phyloP scores from a whole-genome alignment of 2,113 vertebrate species.

The Prionailurus bengalensis region DNA sequence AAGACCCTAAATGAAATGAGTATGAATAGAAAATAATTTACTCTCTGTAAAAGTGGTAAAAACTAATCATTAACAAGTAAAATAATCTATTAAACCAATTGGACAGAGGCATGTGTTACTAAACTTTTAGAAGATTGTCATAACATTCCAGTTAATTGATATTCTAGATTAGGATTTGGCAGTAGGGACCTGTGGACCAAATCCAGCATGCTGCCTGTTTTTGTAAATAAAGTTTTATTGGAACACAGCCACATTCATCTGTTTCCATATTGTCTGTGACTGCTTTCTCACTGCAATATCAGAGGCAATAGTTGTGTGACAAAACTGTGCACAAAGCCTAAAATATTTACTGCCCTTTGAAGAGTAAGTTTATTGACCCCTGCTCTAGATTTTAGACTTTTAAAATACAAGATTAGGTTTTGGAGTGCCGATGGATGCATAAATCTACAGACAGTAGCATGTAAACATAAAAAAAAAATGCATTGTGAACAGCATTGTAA shows the following conservation, averaged over 20 bases:
- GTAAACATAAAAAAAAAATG: background rate
- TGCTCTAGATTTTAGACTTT: conserved; percentile 44
- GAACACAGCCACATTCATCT: background rate
- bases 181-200: background rate
- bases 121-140: background rate
- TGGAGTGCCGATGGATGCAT: background rate
- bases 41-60: background rate
- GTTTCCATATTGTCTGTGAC: background rate
- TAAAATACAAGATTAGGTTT: background rate
- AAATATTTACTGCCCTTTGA: background rate
- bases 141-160: background rate
- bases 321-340: background rate
- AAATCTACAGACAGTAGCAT: background rate
- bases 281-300: background rate
- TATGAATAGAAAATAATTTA: conserved; percentile 1
- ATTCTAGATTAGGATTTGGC: background rate
- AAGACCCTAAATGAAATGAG: background rate
- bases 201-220: background rate
- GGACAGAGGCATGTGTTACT: background rate
- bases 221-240: conserved; percentile 19
- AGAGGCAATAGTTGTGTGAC: background rate
- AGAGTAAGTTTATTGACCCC: background rate
- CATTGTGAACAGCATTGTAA: background rate
- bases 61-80: background rate
- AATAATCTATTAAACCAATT: background rate